phyloP scores from a whole-genome alignment of 2,113 vertebrate species.

The Corynorhinus townsendii region DNA sequence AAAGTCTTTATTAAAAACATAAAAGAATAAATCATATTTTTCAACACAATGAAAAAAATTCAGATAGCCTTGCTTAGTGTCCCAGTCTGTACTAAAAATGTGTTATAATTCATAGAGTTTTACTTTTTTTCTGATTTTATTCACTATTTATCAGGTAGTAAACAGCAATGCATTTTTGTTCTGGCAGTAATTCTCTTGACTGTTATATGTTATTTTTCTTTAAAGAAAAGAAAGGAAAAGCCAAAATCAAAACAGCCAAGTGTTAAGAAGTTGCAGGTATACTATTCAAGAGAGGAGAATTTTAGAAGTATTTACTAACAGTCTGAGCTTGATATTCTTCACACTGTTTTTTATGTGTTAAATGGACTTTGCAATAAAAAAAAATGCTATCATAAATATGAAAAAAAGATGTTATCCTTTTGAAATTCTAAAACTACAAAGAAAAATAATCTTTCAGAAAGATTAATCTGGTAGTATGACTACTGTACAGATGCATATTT shows the following conservation, averaged over 20 bases:
- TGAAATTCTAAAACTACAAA: neutral
- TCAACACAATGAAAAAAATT: neutral
- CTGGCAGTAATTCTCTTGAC: neutral
- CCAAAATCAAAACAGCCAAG: neutral
- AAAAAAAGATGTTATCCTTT: neutral
- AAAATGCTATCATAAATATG: neutral
- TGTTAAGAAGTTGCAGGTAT: neutral
- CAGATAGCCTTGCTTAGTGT: neutral
- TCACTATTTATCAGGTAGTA: neutral
- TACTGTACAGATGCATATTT: neutral
- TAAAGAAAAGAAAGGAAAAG: neutral
- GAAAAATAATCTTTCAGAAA: neutral
- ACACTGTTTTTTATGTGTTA: neutral
- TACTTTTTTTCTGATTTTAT: neutral
- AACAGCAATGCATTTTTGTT: neutral
- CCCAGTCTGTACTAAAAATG: constrained; percentile 20
- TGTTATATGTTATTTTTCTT: neutral
- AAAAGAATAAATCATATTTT: constrained; percentile 6
- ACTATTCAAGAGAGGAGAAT: neutral
- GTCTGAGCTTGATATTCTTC: neutral
- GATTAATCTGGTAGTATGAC: neutral
- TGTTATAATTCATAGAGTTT: constrained; percentile 10
- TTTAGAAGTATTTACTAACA: neutral
- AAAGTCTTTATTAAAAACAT: neutral
- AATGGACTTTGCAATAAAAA: neutral